Base-by-base conservation (phyloP, 2,113 vertebrate genomes). In the Coturnix japonica region DNA sequence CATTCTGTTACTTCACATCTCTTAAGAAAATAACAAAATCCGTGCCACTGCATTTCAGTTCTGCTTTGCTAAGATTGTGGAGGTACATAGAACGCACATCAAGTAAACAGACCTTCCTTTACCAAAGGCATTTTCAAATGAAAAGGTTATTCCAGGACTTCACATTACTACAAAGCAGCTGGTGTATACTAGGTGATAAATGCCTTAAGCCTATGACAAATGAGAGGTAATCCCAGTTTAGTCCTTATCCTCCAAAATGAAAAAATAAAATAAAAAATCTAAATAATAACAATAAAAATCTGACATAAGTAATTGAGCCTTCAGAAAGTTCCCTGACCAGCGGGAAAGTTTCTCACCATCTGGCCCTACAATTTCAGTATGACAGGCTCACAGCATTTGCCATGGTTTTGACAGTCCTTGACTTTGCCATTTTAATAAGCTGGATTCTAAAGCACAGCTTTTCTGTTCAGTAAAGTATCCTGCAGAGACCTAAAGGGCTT, bases 261-360 rank as follows among this genome's bases (percentile, higher is more conserved):
- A 60, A 65, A 74, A 65, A 44, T 19, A 25, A 49, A 30, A 49
- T 13, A 44, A 46, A 25, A 49, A 30, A 49, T 13, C 39, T 13
- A 41, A 41, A 41, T 13, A 15, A 61, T 35, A 26, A 37, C 41
- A 30, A 15, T 28, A 16, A 16, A 75, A 46, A 35, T 37, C 49
- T 73, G 23, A 20, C 60, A 8, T 66, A 87, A 87, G 37, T 80
- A 87, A 39, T 66, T 31, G 59, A 77, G 63, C 66, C 53, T 87
- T 77, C 91, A 73, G 54, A 59, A 94, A 80, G 67, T 85, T 87
- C 49, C 54, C 81, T 92, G 71, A 73, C 71, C 93, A 91, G 87
- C 71, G 79, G 81, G 69, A 72, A 92, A 61, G 54, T 69, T 89
- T 81, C 81, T 85, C 81, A 79, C 54, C 75, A 77, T 76, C 85